Evolutionary conservation across 2,888 invertebrate genomes (phyloP), one percentile per base, ranked within the genome.

Genomic region (Hydropsyche betteni): DNA sequence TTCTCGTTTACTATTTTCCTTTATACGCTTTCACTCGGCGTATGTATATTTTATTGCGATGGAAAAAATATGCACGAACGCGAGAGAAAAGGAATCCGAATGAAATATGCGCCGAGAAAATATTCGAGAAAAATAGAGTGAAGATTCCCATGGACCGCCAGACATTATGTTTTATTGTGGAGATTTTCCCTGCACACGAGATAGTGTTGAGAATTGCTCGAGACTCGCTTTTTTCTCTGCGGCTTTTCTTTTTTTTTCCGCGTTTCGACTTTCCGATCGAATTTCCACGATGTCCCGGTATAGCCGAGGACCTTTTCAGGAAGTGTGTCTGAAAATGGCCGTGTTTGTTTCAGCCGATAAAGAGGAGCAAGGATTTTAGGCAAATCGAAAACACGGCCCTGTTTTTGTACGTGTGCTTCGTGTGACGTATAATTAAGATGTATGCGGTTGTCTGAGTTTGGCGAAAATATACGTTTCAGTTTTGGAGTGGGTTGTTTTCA

Each of bases 91-190:
- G 64, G 64, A 64, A 34, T 64, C 64, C 34, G 64, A 64, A 64
- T 64, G 64, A 64, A 64, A 64, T 64, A 64, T 64, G 64, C 64
- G 64, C 64, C 36, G 36, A 12, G 36, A 64, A 64, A 64, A 64
- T 64, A 64, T 64, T 64, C 64, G 64, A 64, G 64, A 64, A 64
- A 64, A 64, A 64, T 64, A 64, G 64, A 64, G 64, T 64, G 64
- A 64, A 34, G 36, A 64, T 64, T n/a, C 36, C 36, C 36, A 64
- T 33, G 24, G 24, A 10, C 33, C 53, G 53, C 14, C 53, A 33
- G 34, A 64, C 64, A 64, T 64, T 64, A 64, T 64, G 64, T 64
- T 64, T 64, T 64, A 64, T 64, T 64, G 64, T 64, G 12, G 64
- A 36, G 64, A 64, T 64, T 64, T 64, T 34, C 64, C 36, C 36